Evolutionary conservation across 37 sponge, comb jelly and placozoan species (phyloP), one percentile per base, ranked within the genome.

Genomic region (Diacarnus erythraeanus): DNA sequence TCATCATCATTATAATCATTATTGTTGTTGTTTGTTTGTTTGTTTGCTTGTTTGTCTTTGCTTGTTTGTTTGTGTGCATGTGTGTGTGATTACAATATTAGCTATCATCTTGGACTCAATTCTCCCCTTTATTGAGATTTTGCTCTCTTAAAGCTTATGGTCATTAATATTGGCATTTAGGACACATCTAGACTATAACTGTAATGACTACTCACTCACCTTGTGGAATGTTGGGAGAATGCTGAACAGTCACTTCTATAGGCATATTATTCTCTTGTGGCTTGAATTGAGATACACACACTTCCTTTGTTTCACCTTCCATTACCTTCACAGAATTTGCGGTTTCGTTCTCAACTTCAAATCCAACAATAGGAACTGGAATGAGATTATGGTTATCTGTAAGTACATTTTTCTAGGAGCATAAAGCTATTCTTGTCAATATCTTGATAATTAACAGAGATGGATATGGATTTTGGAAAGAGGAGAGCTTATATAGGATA

Each of bases 361-460:
- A 71, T 42, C 71, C 71, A 35, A 71, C 25, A 2, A n/a, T 40
- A 42, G 71, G 43, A 26, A 40, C 71, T 71, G 38, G 21, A 38
- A 71, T 17, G 25, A 40, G 43, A 67, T 27, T 4, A 29, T n/a
- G n/a, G n/a, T n/a, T n/a, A n/a, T n/a, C 18, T n/a, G n/a, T n/a
- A n/a, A n/a, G n/a, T n/a, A n/a, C n/a, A n/a, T n/a, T n/a, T n/a
- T n/a, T n/a, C n/a, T n/a, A 59, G 60, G 26, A 54, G 56, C 17
- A 54, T 17, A 54, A 54, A 54, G 56, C 17, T 20, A 20, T 54
- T 54, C 17, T 17, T 54, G 10, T 54, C 56, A 54, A 20, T 54
- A 54, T 54, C 56, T 20, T 20, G 10, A 54, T 20, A 20, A 20
- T 54, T 17, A 54, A 54, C 10, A 20, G 17, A 54, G 10, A 10